Percentiles rank a stretch among this genome's conserved stretches.
phyloP scores from a whole-genome alignment of 2,113 vertebrate genomes.

The Cochlearius cochlearius region DNA sequence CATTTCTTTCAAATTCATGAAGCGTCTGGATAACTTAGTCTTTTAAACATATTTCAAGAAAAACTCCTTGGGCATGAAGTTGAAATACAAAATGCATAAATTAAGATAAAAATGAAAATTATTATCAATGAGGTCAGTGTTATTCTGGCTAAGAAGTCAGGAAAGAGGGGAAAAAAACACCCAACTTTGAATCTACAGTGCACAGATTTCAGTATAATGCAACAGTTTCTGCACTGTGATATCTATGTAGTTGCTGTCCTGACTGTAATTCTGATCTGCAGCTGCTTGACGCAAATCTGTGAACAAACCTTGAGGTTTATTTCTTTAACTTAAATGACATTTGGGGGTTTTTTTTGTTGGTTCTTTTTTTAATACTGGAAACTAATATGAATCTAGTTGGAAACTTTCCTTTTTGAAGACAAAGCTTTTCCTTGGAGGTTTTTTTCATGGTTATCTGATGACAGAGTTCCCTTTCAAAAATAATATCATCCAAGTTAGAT shows the following conservation, averaged over 20 bases:
- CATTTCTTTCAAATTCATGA: neutral
- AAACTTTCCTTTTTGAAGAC: neutral
- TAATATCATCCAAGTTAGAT: neutral
- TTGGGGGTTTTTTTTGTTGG: neutral
- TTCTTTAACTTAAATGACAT: neutral
- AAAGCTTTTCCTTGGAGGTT: neutral
- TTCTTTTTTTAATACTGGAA: neutral
- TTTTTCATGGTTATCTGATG: neutral
- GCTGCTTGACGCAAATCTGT: neutral
- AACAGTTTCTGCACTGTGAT: neutral
- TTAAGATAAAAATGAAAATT: neutral
- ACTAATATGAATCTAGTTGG: neutral
- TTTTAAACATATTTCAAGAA: neutral
- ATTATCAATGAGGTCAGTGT: neutral
- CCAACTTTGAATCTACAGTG: neutral
- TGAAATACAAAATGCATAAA: neutral
- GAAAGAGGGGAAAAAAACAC: rapidly evolving
- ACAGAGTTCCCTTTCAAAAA: neutral
- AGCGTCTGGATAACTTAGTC: neutral
- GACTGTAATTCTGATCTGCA: neutral
- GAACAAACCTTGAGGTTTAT: neutral
- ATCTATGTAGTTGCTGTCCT: neutral
- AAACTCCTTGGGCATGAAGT: neutral
- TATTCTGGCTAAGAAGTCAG: neutral
- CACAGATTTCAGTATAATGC: neutral